These are phyloP conservation scores for Tylochromis polylepis DNA, from an alignment of 2,113 vertebrate genomes.

Conservation along the genomic window DNA sequence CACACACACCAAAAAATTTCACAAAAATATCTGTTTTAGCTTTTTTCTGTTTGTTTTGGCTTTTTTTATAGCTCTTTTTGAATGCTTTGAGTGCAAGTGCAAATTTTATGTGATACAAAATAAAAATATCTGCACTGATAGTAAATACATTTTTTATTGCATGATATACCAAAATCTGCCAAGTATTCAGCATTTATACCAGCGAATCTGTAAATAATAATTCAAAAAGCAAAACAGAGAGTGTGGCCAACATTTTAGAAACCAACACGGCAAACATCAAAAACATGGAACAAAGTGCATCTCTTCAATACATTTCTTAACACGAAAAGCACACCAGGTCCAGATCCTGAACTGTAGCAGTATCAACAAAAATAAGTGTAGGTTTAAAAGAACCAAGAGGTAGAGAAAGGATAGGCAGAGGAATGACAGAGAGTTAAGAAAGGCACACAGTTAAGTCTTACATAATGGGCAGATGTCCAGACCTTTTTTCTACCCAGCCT, in stretches of 20 bases:
- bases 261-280: background rate
- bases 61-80: too few species aligned
- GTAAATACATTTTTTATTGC: too few species aligned
- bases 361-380: background rate
- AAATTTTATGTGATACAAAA: too few species aligned
- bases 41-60: too few species aligned
- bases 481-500: background rate
- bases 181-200: too few species aligned
- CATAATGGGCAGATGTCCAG: background rate
- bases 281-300: background rate
- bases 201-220: background rate
- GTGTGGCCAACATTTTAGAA: background rate
- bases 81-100: too few species aligned
- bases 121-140: too few species aligned
- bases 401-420: background rate
- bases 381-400: background rate
- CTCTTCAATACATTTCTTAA: background rate
- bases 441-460: background rate
- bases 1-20: too few species aligned
- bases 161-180: too few species aligned
- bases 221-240: background rate
- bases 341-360: background rate
- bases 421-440: background rate
- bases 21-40: too few species aligned
- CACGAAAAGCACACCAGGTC: background rate